Evolutionary conservation across 2,888 invertebrate genomes (phyloP), one percentile per base, ranked within the genome.

Genomic region (Zelleria hepariella): DNA sequence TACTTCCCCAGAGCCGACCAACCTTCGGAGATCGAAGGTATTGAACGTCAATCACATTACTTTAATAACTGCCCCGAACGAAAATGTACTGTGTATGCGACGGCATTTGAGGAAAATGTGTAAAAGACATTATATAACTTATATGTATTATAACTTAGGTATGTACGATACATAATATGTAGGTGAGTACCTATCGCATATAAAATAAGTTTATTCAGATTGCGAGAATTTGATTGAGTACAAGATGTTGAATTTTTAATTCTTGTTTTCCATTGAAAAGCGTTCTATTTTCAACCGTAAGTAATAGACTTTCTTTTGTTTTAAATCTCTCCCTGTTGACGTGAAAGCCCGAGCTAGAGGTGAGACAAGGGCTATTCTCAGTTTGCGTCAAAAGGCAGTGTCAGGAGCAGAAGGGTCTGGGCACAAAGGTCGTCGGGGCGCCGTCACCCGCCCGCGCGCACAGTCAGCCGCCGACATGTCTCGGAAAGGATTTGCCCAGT

Each of bases 361-460:
- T 79, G 78, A 75, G 78, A 77, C 74, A 74, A 81, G 77, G 80
- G 79, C 76, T 73, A 74, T 73, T 76, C 71, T 24, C 18, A 24
- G 71, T 73, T 73, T 74, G 73, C 76, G 75, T 79, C 77, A 79
- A 57, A 79, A 78, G 77, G 71, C 74, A 77, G 75, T 86, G 86
- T 86, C 86, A 85, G 72, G 65, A 70, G 68, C 86, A 86, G 83
- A 74, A 75, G 69, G 67, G 70, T 71, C 74, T 75, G 63, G 62
- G 60, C 53, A 59, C 60, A 57, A 47, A 55, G 55, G 55, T 55
- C 53, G 42, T 32, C 53, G 54, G 26, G 47, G 73, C 71, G 68
- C 21, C 49, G 20, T 49, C 7, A 21, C 20, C 18, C 32, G 10
- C 32, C 10, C 32, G 32, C 32, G 42, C n/a, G n/a, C n/a, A 42